Evolutionary conservation across 2,888 invertebrate species (phyloP).

Genomic region (Bombylius major): DNA sequence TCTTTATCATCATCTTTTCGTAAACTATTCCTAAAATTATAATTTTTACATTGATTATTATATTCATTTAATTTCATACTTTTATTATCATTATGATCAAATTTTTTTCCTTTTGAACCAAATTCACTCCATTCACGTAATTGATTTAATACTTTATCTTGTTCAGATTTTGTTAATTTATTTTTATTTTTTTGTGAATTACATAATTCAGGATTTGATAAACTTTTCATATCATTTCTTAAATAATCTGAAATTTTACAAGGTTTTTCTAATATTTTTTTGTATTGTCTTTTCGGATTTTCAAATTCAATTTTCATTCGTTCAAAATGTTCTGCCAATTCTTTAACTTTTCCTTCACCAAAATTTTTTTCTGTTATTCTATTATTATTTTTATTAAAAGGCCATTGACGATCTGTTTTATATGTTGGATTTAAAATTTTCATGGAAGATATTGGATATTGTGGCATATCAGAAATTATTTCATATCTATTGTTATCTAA

Average conservation of each 20-base stretch:
- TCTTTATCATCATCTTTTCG: background rate
- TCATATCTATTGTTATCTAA: background rate
- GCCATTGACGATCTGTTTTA: too few species aligned
- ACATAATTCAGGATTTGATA: constrained; percentile 38
- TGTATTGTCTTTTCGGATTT: constrained; percentile 32
- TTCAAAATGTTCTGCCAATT: constrained; percentile 56
- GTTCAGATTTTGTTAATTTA: constrained; percentile 23
- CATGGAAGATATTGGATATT: too few species aligned
- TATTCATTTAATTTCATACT: too few species aligned
- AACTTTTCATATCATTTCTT: constrained; percentile 27
- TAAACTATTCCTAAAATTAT: too few species aligned
- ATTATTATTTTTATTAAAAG: constrained; percentile 6
- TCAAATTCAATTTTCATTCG: constrained; percentile 38
- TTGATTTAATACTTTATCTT: constrained; percentile 28
- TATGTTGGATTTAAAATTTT: too few species aligned
- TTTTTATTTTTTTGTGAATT: background rate
- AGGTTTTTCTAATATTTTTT: constrained; percentile 11
- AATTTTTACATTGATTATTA: too few species aligned
- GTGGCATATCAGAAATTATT: too few species aligned
- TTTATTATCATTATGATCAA: background rate
- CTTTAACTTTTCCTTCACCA: constrained; percentile 56
- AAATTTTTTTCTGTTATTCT: constrained; percentile 26
- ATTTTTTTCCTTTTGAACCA: constrained; percentile 28
- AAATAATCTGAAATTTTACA: background rate
- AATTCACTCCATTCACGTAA: constrained; percentile 34